Evolutionary conservation across 2,888 invertebrate genomes (phyloP).

Genomic region (Pycnomerus fuliginosus): DNA sequence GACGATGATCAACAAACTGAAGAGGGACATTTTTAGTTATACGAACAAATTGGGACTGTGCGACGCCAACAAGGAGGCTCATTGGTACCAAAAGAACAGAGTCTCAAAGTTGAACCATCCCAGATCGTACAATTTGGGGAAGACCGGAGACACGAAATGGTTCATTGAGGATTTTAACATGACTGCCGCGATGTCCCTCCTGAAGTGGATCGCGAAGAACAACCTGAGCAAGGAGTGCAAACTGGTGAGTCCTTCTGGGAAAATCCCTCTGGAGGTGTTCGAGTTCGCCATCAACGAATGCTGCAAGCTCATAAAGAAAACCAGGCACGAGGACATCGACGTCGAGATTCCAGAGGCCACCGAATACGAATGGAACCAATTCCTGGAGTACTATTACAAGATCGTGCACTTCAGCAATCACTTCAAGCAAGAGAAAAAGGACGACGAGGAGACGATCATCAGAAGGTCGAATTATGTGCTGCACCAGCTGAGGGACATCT

Average conservation of each 20-base stretch:
- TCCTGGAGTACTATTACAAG: conserved; percentile 66
- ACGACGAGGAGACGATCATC: conserved; percentile 39
- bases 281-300: conserved; percentile 72
- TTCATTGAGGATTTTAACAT: conserved; percentile 73
- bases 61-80: conserved; percentile 59
- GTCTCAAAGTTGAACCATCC: conserved; percentile 69
- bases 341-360: conserved; percentile 45
- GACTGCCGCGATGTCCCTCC: conserved; percentile 74
- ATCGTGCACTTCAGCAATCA: conserved; percentile 61
- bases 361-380: conserved; percentile 66
- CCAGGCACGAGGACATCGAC: conserved; percentile 68
- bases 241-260: conserved; percentile 57
- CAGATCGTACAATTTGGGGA: conserved; percentile 66
- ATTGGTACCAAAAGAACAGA: conserved; percentile 64
- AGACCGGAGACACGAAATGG: conserved; percentile 58
- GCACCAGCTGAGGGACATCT: conserved; percentile 59
- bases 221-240: conserved; percentile 38
- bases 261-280: conserved; percentile 59
- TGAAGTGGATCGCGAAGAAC: conserved; percentile 61
- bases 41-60: conserved; percentile 58
- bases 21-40: conserved; percentile 50
- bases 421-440: conserved; percentile 51
- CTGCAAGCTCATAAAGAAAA: conserved; percentile 61
- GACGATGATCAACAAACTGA: conserved; percentile 47
- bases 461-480: conserved; percentile 59